These are phyloP conservation scores for Eurypyga helias DNA, from an alignment of 2,113 vertebrate species.

Conservation along the genomic window DNA sequence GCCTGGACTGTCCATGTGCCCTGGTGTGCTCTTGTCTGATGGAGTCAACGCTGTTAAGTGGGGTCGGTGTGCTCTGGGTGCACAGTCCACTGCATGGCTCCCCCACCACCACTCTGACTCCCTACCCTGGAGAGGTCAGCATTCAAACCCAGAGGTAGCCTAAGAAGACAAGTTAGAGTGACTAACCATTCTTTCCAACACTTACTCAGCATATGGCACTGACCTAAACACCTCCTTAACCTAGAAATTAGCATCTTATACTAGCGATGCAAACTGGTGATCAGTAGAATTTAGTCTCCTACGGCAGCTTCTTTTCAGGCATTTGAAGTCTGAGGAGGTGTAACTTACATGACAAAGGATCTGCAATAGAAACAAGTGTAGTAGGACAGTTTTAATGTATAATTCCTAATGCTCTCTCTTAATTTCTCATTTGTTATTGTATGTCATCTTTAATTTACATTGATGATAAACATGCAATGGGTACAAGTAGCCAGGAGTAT, in stretches of 20 bases:
- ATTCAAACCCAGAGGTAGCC: not conserved
- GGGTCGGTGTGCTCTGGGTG: not conserved
- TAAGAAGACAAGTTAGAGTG: not conserved
- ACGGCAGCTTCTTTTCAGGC: not conserved
- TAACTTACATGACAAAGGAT: not conserved
- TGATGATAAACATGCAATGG: not conserved
- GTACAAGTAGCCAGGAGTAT: not conserved
- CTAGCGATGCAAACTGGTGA: not conserved
- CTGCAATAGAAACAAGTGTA: not conserved
- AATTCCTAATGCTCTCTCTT: not conserved
- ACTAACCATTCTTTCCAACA: not conserved
- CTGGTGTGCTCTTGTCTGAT: not conserved
- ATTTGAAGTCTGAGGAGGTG: not conserved
- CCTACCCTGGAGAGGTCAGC: not conserved
- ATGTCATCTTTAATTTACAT: not conserved
- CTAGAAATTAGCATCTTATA: not conserved
- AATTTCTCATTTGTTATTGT: not conserved
- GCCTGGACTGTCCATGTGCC: not conserved
- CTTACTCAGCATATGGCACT: not conserved
- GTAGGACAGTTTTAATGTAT: not conserved
- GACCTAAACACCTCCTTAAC: not conserved
- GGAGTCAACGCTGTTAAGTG: fast-evolving
- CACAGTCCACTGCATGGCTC: fast-evolving
- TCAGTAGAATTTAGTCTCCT: not conserved
- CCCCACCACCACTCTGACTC: not conserved